Evolutionary conservation across 2,888 invertebrate genomes (phyloP).

Genomic region (Adela reaumurella): DNA sequence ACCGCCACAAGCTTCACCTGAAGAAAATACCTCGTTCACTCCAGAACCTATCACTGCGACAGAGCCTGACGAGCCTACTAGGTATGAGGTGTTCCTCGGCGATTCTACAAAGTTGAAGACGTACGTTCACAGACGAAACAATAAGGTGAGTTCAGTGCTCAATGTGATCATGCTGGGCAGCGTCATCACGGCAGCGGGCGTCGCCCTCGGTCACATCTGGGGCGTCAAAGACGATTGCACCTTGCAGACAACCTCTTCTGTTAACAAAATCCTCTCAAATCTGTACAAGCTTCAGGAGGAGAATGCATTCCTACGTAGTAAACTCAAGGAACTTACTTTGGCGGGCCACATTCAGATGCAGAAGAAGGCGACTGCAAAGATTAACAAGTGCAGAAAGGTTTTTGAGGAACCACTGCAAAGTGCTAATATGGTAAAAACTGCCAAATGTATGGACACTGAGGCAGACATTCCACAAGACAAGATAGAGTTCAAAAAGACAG

Average conservation of each 20-base stretch:
- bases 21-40: constrained; percentile 14
- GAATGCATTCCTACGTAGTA: constrained; percentile 38
- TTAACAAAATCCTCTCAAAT: constrained; percentile 46
- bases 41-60: constrained; percentile 18
- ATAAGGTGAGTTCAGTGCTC: constrained; percentile 41
- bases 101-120: constrained; percentile 37
- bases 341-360: constrained; percentile 22
- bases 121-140: constrained; percentile 47
- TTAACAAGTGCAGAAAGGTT: constrained; percentile 35
- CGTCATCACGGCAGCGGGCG: constrained; percentile 46
- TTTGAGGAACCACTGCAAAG: constrained; percentile 39
- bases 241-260: constrained; percentile 30
- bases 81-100: constrained; percentile 28
- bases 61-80: constrained; percentile 21
- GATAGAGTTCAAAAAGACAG: neutral
- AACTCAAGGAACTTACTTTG: constrained; percentile 36
- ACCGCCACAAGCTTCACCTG: too few relatives aligned
- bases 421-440: constrained; percentile 24
- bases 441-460: constrained; percentile 35
- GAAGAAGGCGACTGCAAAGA: constrained; percentile 24
- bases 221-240: constrained; percentile 43
- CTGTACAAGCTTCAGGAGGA: constrained; percentile 49
- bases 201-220: constrained; percentile 52
- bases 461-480: constrained; percentile 13
- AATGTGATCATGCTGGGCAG: constrained; percentile 47